A percentile compares a stretch with the other conserved stretches of the same genome.
Conservation (phyloP, 2,113 vertebrate species). For the Tychaedon coryphoeus region DNA sequence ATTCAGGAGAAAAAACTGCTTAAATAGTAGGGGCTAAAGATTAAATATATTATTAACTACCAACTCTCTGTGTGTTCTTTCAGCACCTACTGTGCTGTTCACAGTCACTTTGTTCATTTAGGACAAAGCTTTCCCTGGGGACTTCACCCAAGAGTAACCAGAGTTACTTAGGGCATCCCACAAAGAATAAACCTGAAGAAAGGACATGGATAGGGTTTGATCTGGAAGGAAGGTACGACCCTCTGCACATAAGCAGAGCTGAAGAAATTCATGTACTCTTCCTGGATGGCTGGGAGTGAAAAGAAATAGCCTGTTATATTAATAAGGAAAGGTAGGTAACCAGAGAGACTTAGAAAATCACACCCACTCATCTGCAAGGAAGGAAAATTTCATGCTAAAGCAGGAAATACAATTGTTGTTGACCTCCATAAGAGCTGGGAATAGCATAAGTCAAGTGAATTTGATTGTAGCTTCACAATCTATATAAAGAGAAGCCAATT, state of each 20-base stretch:
- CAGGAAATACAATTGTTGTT: conserved; percentile 14
- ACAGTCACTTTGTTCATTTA: not conserved
- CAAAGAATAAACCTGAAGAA: not conserved
- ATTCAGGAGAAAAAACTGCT: not conserved
- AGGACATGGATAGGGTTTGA: not conserved
- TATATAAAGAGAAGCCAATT: conserved; percentile 16
- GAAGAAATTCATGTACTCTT: not conserved
- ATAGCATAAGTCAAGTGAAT: conserved; percentile 35
- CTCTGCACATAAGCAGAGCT: not conserved
- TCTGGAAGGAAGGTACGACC: not conserved
- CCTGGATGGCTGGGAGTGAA: not conserved
- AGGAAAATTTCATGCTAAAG: not conserved
- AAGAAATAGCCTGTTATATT: not conserved
- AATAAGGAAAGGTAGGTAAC: not conserved
- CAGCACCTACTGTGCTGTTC: not conserved
- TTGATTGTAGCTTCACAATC: conserved; percentile 13
- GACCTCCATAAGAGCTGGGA: conserved; percentile 3
- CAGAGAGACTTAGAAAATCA: not conserved
- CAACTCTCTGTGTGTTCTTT: not conserved
- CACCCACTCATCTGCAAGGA: conserved; percentile 11
- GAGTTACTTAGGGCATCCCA: not conserved
- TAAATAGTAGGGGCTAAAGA: not conserved
- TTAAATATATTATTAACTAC: not conserved
- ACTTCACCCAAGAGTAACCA: not conserved
- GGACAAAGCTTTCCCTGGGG: not conserved